These are phyloP conservation scores for Muscicapa comitata DNA, from an alignment of 2,797 vertebrate species.

Conservation along the genomic window DNA sequence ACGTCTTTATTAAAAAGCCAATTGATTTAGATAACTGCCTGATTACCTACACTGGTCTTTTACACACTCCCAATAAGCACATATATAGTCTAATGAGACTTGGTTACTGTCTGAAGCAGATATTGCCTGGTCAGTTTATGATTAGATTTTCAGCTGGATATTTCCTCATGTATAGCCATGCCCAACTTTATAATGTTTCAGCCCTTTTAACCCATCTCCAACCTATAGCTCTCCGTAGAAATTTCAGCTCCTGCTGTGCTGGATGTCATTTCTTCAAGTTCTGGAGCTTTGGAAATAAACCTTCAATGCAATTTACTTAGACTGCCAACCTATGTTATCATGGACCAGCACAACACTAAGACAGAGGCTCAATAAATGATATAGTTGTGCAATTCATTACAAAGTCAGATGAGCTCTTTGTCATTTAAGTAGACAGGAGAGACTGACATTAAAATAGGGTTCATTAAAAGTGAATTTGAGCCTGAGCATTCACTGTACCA, in stretches of 20 bases:
- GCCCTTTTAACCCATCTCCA: not conserved
- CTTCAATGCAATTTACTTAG: not conserved
- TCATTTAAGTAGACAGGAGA: constrained; percentile 71
- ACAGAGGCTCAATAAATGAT: constrained; percentile 49
- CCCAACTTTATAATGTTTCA: not conserved
- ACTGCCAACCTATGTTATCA: constrained; percentile 1
- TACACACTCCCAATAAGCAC: not conserved
- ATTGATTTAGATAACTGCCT: not conserved
- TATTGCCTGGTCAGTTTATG: not conserved
- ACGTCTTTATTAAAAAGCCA: not conserved
- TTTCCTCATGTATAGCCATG: not conserved
- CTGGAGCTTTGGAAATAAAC: constrained; percentile 13
- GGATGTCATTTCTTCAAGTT: constrained; percentile 27
- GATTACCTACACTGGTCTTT: not conserved
- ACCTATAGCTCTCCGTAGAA: not conserved
- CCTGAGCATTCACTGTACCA: constrained; percentile 63
- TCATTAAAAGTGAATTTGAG: constrained; percentile 77
- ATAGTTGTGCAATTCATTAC: constrained; percentile 64
- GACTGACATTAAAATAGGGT: constrained; percentile 72
- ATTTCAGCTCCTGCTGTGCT: not conserved
- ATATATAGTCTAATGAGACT: not conserved
- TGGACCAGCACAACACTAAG: constrained; percentile 11
- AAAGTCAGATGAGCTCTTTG: constrained; percentile 75
- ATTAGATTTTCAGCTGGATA: not conserved
- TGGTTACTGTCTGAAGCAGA: not conserved